phyloP scores from a whole-genome alignment of 2,888 invertebrate genomes.

The Drosophila dives region DNA sequence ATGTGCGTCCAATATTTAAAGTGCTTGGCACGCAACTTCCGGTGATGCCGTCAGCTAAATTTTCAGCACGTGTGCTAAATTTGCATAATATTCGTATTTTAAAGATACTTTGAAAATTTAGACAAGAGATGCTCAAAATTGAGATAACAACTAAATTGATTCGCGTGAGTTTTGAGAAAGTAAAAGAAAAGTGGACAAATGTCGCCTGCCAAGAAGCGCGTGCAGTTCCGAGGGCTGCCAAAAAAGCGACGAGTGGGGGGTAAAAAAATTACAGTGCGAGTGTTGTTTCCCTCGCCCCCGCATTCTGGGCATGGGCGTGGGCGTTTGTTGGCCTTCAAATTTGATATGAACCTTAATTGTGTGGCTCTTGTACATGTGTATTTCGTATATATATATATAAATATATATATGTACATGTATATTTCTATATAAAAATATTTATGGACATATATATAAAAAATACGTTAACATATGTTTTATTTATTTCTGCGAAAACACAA shows the following conservation, averaged over 20 bases:
- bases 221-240: conserved; percentile 64
- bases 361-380: conserved; percentile 7
- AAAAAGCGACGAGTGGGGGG: conserved; percentile 9
- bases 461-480: conserved; percentile 64
- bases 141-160: conserved; percentile 59
- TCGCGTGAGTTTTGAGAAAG: conserved; percentile 13
- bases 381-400: conserved; percentile 16
- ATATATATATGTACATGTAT: conserved; percentile 1
- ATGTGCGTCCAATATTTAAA: conserved; percentile 17
- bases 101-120: background rate
- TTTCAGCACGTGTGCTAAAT: conserved; percentile 66
- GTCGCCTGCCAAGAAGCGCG: conserved; percentile 79
- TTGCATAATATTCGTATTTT: conserved; percentile 5
- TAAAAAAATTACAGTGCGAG: background rate
- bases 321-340: conserved; percentile 71
- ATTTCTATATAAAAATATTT: conserved; percentile 25
- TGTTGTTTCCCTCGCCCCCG: conserved; percentile 14
- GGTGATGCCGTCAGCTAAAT: conserved; percentile 59
- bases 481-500: conserved; percentile 49
- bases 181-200: conserved; percentile 30
- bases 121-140: conserved; percentile 9
- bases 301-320: conserved; percentile 28
- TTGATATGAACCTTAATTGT: conserved; percentile 75
- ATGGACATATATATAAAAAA: conserved; percentile 45
- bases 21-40: conserved; percentile 61